Conservation (phyloP, 1,140 invertebrate genomes). For the Papilio glaucus region DNA sequence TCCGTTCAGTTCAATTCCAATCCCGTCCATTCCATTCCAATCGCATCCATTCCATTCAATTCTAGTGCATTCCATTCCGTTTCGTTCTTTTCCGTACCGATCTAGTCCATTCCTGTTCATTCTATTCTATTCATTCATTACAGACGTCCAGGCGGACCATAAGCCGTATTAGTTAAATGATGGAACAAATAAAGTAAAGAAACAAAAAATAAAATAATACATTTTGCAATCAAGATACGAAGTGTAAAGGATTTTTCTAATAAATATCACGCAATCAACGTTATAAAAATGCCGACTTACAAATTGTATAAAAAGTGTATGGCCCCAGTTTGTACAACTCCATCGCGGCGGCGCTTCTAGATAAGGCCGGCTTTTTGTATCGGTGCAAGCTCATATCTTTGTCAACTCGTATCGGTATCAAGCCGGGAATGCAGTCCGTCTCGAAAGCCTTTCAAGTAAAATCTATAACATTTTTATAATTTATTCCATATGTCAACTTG, state of each 20-base stretch:
- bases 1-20: no score
- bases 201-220: neutral
- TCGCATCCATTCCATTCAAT: no score
- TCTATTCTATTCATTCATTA: no score
- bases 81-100: no score
- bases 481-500: neutral
- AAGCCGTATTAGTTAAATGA: no score
- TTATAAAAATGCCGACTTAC: constrained; percentile 3
- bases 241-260: constrained; percentile 4
- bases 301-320: neutral
- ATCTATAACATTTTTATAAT: constrained; percentile 26
- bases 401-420: constrained; percentile 24
- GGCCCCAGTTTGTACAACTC: constrained; percentile 18
- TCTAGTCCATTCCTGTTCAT: no score
- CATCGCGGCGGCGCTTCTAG: neutral
- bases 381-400: constrained; percentile 24
- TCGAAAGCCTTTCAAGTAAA: constrained; percentile 26
- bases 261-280: neutral
- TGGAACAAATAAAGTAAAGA: neutral
- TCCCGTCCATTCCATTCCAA: no score
- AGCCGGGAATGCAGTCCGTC: constrained; percentile 9
- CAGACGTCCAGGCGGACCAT: no score
- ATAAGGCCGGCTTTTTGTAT: neutral
- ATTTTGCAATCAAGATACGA: neutral
- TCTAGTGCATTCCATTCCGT: no score